Conservation (phyloP, 1,140 invertebrate species). For the Panagrolaimus sp. region DNA sequence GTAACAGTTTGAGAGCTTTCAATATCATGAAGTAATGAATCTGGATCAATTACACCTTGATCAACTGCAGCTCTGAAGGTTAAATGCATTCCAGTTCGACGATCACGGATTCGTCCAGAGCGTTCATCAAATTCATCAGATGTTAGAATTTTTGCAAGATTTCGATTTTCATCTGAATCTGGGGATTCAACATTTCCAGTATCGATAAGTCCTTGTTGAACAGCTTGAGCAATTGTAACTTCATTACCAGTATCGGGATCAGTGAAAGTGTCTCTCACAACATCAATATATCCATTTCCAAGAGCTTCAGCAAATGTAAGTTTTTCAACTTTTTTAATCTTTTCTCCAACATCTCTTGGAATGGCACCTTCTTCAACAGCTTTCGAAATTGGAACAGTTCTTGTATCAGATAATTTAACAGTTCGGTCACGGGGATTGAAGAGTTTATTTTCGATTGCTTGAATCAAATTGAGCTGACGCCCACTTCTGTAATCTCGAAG, state of each 20-base stretch:
- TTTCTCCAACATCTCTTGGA: constrained; percentile 74
- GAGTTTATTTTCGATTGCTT: constrained; percentile 72
- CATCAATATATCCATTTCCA: constrained; percentile 70
- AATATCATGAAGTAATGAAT: constrained; percentile 56
- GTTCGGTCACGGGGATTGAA: constrained; percentile 68
- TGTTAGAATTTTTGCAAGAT: constrained; percentile 42
- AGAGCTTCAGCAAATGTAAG: constrained; percentile 66
- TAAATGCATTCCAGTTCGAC: constrained; percentile 50
- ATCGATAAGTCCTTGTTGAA: constrained; percentile 72
- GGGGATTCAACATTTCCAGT: constrained; percentile 70
- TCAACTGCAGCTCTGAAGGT: constrained; percentile 55
- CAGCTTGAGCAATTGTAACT: constrained; percentile 68
- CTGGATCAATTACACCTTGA: constrained; percentile 51
- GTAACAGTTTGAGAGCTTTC: constrained; percentile 57
- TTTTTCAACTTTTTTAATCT: constrained; percentile 64
- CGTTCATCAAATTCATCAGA: constrained; percentile 55
- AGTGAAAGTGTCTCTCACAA: constrained; percentile 68
- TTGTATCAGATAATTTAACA: constrained; percentile 48
- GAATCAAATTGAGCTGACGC: constrained; percentile 69
- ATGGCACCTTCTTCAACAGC: constrained; percentile 58
- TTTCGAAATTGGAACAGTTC: constrained; percentile 48
- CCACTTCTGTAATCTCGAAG: constrained; percentile 71
- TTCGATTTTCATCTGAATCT: constrained; percentile 63
- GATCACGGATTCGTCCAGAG: constrained; percentile 54
- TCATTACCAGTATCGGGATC: constrained; percentile 70